Conservation (phyloP, 2,113 vertebrate species). For the Aix galericulata region DNA sequence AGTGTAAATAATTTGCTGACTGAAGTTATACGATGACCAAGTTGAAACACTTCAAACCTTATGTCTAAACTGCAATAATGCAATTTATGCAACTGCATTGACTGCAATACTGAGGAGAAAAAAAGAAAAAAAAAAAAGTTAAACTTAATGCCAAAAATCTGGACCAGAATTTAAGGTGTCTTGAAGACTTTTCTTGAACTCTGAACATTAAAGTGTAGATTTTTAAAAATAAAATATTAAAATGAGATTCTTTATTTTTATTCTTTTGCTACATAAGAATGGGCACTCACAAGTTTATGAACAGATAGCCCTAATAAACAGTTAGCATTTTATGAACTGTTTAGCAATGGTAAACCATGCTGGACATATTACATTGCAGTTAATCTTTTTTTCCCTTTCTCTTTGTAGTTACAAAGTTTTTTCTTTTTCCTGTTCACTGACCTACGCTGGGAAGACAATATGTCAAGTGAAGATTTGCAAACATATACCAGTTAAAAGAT, state of each 20-base stretch:
- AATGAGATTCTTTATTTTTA: background rate
- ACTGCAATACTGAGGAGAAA: background rate
- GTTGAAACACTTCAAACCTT: background rate
- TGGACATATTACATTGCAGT: background rate
- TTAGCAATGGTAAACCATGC: too few relatives aligned
- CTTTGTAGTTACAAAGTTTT: conserved; percentile 70
- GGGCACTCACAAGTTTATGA: background rate
- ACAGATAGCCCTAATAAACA: background rate
- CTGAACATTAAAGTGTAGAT: background rate
- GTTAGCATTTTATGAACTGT: background rate
- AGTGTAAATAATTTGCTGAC: background rate
- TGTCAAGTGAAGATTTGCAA: conserved; percentile 72
- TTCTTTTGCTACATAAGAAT: background rate
- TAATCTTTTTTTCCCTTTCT: background rate
- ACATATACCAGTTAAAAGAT: conserved; percentile 24
- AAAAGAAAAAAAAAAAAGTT: too few relatives aligned
- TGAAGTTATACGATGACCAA: background rate
- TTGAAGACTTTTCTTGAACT: background rate
- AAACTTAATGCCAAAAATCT: background rate
- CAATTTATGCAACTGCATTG: background rate
- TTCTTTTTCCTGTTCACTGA: conserved; percentile 74
- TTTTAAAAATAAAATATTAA: background rate
- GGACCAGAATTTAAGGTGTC: background rate
- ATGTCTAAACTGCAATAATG: background rate
- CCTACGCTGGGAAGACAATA: conserved; percentile 75